These are phyloP conservation scores for Rhinogobio ventralis DNA, from an alignment of 2,797 vertebrate genomes.

Conservation along the genomic window DNA sequence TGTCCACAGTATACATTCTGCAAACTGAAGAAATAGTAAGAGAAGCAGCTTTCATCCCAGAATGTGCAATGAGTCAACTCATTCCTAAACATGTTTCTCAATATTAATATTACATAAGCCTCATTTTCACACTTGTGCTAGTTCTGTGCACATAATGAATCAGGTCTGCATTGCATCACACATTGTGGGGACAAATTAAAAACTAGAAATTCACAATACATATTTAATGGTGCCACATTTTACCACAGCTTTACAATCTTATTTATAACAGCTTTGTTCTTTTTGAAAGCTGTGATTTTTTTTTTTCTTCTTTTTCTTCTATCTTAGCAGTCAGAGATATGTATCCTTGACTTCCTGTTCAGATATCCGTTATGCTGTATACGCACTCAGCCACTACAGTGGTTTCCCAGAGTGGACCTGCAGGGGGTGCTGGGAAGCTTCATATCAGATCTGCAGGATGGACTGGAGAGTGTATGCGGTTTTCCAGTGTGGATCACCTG, in stretches of 20 bases:
- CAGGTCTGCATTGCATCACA: background rate
- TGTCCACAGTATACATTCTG: background rate
- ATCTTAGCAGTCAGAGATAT: background rate
- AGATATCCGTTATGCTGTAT: slow-evolving; percentile 91
- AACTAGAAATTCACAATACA: background rate
- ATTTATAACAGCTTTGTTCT: background rate
- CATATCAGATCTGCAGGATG: slow-evolving; percentile 77
- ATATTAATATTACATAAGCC: slow-evolving; percentile 10
- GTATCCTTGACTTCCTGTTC: slow-evolving; percentile 49
- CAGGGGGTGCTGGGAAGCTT: slow-evolving; percentile 80
- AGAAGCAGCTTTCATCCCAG: background rate
- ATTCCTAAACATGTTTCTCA: slow-evolving; percentile 3
- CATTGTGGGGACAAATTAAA: background rate
- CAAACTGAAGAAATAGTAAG: background rate
- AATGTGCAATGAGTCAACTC: background rate
- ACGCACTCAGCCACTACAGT: slow-evolving; percentile 85
- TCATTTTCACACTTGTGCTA: background rate
- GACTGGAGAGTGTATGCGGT: slow-evolving; percentile 82
- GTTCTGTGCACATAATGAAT: background rate
- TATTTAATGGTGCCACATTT: background rate
- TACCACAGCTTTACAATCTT: background rate
- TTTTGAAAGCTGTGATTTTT: slow-evolving; percentile 3
- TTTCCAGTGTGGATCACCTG: slow-evolving; percentile 81
- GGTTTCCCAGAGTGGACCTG: slow-evolving; percentile 78
- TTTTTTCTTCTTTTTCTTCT: background rate